These are phyloP conservation scores for Rhyacophila evoluta DNA, from an alignment of 2,888 invertebrate genomes.

Conservation along the genomic window DNA sequence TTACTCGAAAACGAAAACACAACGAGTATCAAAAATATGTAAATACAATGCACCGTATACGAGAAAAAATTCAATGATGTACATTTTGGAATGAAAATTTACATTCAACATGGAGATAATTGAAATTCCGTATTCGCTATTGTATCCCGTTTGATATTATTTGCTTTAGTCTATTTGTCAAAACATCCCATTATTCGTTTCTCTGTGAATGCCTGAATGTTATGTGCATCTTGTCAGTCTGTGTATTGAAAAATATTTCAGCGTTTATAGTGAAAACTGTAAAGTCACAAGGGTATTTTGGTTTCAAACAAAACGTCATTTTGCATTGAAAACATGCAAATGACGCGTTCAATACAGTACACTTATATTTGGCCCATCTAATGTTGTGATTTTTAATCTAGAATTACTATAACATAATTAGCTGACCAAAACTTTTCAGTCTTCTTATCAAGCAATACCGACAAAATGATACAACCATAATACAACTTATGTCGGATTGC, in stretches of 20 bases:
- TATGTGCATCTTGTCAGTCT: background rate
- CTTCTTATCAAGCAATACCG: no score
- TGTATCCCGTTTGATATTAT: constrained; percentile 27
- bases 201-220: background rate
- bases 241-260: no score
- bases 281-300: constrained; percentile 11
- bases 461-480: no score
- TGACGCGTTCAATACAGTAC: background rate
- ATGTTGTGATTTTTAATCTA: no score
- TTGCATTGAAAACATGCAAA: background rate
- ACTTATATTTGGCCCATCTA: no score
- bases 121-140: background rate
- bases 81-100: constrained; percentile 17
- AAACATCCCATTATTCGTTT: constrained; percentile 31
- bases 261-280: background rate
- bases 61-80: background rate
- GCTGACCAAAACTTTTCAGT: no score
- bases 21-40: background rate
- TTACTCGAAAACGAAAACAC: background rate
- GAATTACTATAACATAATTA: no score
- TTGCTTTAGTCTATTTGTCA: constrained; percentile 27
- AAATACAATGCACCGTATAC: constrained; percentile 6
- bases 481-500: no score
- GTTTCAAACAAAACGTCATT: background rate
- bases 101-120: constrained; percentile 1